Evolutionary conservation across 2,113 vertebrate species (phyloP).

Genomic region (Tychaedon coryphoeus): DNA sequence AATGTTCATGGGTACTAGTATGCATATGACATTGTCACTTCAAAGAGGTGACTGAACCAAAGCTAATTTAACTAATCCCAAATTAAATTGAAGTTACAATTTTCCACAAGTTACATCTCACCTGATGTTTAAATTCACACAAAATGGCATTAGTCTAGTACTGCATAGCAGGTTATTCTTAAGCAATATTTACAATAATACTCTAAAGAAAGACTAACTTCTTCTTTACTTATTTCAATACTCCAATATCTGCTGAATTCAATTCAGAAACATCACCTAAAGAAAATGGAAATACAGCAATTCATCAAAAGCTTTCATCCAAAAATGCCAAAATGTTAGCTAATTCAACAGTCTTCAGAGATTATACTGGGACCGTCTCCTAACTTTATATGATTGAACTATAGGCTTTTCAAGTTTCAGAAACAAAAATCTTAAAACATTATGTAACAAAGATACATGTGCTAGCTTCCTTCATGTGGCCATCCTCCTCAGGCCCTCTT

Average conservation of each 20-base stretch:
- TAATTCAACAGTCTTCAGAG: not conserved
- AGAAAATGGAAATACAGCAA: not conserved
- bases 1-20: not conserved
- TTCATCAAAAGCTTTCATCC: not conserved
- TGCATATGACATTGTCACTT: not conserved
- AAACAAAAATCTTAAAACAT: not conserved
- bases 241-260: not conserved
- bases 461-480: not conserved
- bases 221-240: not conserved
- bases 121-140: not conserved
- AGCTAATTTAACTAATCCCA: not conserved
- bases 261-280: not conserved
- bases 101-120: not conserved
- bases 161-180: not conserved
- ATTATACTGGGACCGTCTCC: not conserved
- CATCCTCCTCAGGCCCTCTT: not conserved
- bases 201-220: not conserved
- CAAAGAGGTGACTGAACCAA: not conserved
- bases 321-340: not conserved
- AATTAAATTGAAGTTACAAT: not conserved
- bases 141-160: not conserved
- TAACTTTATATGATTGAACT: not conserved
- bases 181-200: not conserved
- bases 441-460: not conserved
- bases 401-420: not conserved